Evolutionary conservation across 2,113 vertebrate genomes (phyloP).

Genomic region (Corvus cornix): DNA sequence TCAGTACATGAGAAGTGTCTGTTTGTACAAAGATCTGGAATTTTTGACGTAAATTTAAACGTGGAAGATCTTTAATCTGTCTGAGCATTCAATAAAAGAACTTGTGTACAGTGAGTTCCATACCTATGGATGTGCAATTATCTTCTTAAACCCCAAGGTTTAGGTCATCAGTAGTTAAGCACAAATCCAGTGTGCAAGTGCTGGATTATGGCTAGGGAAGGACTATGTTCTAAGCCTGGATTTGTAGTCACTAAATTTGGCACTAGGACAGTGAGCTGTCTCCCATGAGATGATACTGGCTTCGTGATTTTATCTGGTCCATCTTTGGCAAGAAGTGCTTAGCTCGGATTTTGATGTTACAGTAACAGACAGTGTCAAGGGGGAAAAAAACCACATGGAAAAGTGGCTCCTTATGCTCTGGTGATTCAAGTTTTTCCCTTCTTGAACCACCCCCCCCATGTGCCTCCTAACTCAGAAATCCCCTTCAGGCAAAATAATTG

Average conservation of each 20-base stretch:
- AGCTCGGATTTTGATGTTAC: conserved; percentile 43
- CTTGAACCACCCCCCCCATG: neutral
- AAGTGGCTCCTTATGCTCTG: neutral
- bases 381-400: neutral
- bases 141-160: neutral
- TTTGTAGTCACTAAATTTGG: conserved; percentile 47
- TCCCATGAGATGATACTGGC: conserved; percentile 25
- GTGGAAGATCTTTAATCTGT: neutral
- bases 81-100: neutral
- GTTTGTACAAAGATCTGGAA: neutral
- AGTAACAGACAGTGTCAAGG: conserved; percentile 15
- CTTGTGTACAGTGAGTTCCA: neutral
- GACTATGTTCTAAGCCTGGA: conserved; percentile 41
- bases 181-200: conserved; percentile 9
- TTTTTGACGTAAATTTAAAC: neutral
- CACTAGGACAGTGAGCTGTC: conserved; percentile 26
- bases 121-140: neutral
- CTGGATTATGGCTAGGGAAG: conserved; percentile 38
- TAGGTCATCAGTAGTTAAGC: conserved; percentile 3
- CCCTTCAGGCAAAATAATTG: conserved; percentile 3
- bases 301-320: conserved; percentile 24
- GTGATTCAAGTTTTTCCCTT: neutral
- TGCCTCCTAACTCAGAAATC: neutral
- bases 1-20: neutral
- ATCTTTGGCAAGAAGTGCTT: conserved; percentile 31